phyloP scores from a whole-genome alignment of 2,113 vertebrate species.

The human (Homo sapiens) region DNA sequence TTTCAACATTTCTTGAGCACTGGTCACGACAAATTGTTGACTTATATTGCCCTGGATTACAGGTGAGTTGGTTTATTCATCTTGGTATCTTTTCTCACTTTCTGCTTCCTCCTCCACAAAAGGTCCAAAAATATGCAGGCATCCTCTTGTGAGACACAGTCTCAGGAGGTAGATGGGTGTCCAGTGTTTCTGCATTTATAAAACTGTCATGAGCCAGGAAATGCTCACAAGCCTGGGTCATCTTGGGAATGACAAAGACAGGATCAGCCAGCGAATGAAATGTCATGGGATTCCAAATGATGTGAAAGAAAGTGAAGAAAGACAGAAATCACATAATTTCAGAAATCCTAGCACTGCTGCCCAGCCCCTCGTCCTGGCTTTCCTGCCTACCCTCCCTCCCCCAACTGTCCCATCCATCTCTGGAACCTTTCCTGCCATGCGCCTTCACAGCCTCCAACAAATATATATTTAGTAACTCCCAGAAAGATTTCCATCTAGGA shows the following conservation, averaged over 20 bases:
- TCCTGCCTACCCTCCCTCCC: neutral
- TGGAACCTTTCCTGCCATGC: conserved; percentile 28
- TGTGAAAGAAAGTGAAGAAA: neutral
- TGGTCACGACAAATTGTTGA: neutral
- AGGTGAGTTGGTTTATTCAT: neutral
- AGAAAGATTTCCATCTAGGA: conserved; percentile 62
- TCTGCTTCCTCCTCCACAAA: neutral
- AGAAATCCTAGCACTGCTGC: neutral
- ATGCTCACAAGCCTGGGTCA: neutral
- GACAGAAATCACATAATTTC: neutral
- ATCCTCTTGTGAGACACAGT: neutral
- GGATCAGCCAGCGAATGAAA: neutral
- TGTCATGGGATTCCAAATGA: neutral
- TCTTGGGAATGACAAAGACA: neutral
- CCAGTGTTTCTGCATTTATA: neutral
- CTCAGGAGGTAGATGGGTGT: neutral
- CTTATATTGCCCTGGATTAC: neutral
- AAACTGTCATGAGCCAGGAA: neutral
- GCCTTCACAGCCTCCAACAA: conserved; percentile 63
- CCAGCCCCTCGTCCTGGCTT: neutral
- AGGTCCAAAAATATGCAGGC: neutral
- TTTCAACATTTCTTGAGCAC: neutral
- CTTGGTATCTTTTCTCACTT: neutral
- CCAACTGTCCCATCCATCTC: neutral
- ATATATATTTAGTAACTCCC: conserved; percentile 64